Base-by-base conservation (phyloP, 53 echinoderm and acorn worm species). In the Holothuria scabra region DNA sequence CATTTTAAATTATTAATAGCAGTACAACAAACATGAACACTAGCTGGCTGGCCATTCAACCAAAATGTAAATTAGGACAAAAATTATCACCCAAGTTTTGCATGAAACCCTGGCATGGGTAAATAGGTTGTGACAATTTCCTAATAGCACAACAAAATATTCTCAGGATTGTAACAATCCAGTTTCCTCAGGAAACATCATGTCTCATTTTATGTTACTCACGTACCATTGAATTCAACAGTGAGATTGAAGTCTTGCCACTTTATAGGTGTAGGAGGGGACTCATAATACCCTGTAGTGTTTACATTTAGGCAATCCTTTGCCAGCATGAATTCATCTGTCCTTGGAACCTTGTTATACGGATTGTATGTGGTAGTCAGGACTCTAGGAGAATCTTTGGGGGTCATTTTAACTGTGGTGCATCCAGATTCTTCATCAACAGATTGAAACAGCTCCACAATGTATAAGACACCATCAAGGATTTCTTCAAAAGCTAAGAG, bases 251-350 rank as follows among this genome's bases (percentile, higher is more conserved):
- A 90, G 52, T 90, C 90, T 71, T 87, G 84, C 93, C 93, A 93
- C 28, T 86, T 19, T 13, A 87, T 93, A 16, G 93, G 93, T 59
- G 65, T 21, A 3, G 58, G 57, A 2, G 87, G 87, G 0, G 84
- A 83, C 10, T 62, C 18, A 64, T 93, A 87, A 60, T 87, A 87
- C 0, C 93, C 90, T 30, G 87, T 90, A 10, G 93, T 93, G 74
- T 93, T 93, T 35, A 90, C 90, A 82, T 90, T 93, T 14, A 93
- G 58, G 46, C 93, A 93, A 2, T 84, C 65, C 84, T 85, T 93
- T 28, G 93, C 93, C 65, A 80, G 71, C 0, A 70, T 18, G 74
- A 87, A 90, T 23, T 90, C 60, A 3, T 60, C 82, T 13, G 90
- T 90, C 3, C 67, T 87, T 12, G 83, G 93, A 26, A 93, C 66